phyloP scores from a whole-genome alignment of 1,140 invertebrate genomes.

The Leptestheria dahalacensis region DNA sequence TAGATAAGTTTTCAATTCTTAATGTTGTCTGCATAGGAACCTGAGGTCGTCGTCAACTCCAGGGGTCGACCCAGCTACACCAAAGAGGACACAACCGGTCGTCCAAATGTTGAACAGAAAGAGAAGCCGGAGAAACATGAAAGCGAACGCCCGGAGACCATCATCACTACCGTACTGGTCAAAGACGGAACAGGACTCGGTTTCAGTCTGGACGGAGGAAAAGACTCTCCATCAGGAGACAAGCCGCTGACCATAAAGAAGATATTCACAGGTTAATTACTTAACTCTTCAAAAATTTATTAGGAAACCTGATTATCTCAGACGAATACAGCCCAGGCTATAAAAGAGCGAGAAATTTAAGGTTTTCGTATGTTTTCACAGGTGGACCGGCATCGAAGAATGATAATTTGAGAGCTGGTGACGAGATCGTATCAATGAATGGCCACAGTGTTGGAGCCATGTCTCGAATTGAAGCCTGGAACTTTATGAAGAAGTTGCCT shows the following conservation, averaged over 20 bases:
- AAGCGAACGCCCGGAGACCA: too few species aligned
- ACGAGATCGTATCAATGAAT: slow-evolving; percentile 72
- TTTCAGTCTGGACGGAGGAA: slow-evolving; percentile 81
- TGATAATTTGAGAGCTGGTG: slow-evolving; percentile 62
- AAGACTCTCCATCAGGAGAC: slow-evolving; percentile 73
- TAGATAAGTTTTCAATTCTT: too few species aligned
- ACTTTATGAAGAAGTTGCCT: slow-evolving; percentile 71
- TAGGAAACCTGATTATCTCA: too few species aligned
- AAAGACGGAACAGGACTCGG: slow-evolving; percentile 81
- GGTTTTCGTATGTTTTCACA: slow-evolving; percentile 33
- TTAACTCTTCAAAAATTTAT: too few species aligned
- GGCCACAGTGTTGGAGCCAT: slow-evolving; percentile 59
- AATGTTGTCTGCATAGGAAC: too few species aligned
- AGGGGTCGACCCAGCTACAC: too few species aligned
- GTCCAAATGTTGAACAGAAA: too few species aligned
- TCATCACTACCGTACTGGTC: slow-evolving; percentile 42
- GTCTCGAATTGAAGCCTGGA: slow-evolving; percentile 84
- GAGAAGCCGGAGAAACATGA: too few species aligned
- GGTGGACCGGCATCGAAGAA: slow-evolving; percentile 81
- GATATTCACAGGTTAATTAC: slow-evolving; percentile 79
- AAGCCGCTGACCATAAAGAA: slow-evolving; percentile 73
- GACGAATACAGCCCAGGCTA: too few species aligned
- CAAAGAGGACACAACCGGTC: too few species aligned
- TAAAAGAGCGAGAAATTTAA: too few species aligned
- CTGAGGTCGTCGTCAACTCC: too few species aligned